Base-by-base conservation (phyloP, 2,113 vertebrate genomes). In the Tragelaphus scriptus region DNA sequence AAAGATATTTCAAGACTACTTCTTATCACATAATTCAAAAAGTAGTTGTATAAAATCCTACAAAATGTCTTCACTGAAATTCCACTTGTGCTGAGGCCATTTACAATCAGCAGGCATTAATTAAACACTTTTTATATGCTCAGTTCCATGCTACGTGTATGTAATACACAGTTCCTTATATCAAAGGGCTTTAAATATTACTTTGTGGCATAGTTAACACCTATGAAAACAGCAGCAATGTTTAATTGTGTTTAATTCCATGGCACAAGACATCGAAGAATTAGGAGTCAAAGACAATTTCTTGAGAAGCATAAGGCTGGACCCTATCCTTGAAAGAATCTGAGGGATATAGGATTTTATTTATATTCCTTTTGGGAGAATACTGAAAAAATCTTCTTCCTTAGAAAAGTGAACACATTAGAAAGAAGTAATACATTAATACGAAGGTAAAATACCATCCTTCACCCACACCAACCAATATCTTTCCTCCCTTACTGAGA, bases 31-130 rank as follows among this genome's bases (percentile, higher is more conserved):
- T 91, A 85, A 88, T 85, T 97, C 2, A 56, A 96, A 90, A 96
- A 93, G 13, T 59, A 90, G 3, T 80, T 53, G 13, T 36, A 95
- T 90, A 44, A 96, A 95, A 51, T 94, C 13, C 59, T 79, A 81
- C 12, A 84, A 94, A 88, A 82, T 77, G 86, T 86, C 36, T 94
- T 28, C 47, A 58, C 15, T 91, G 75, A 98, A 96, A 96, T 92
- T 88, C 63, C 51, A 81, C 44, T 86, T 80, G 15, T 30, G 7
- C 5, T 58, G 16, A 59, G 21, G n/a, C 25, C 15, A 85, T 53
- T 65, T 71, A 51, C 49, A 55, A 51, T 23, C 4, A 81, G 2
- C 1, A 95, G 25, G 3, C 17, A 7, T 55, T 93, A 92, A 77
- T 36, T 93, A 94, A 93, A 49, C 44, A 81, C 14, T 19, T 90